A percentile compares a stretch with the other conserved stretches of the same genome.
Evolutionary conservation across 2,797 vertebrate genomes (phyloP).

Genomic region (Pristis pectinata): DNA sequence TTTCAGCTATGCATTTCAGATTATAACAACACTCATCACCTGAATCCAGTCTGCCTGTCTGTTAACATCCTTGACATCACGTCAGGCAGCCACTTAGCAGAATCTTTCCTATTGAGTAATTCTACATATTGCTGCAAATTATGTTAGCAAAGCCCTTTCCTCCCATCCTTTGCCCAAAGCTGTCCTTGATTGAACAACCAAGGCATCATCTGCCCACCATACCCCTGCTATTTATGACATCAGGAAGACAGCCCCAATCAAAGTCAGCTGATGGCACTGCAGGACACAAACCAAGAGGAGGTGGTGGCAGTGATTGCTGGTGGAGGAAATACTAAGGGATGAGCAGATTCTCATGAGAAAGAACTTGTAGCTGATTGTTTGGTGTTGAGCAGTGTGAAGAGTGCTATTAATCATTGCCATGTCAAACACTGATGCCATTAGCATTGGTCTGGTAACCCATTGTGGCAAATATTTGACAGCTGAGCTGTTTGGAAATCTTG

Average conservation of each 20-base stretch:
- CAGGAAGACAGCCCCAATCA: not conserved
- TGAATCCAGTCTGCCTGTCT: not conserved
- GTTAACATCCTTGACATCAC: not conserved
- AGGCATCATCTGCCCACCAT: not conserved
- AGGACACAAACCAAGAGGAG: not conserved
- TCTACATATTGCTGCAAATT: not conserved
- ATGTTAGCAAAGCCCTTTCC: not conserved
- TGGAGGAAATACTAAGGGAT: not conserved
- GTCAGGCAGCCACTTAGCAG: not conserved
- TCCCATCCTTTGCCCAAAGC: not conserved
- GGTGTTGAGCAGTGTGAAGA: not conserved
- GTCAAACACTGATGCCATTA: not conserved
- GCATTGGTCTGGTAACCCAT: not conserved
- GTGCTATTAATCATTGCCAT: not conserved
- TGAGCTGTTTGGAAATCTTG: not conserved
- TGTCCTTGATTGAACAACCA: not conserved
- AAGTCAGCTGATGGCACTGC: not conserved
- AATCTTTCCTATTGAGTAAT: not conserved
- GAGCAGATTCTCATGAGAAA: not conserved
- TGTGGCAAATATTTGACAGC: conserved; percentile 20
- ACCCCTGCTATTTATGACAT: not conserved
- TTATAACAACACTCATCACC: not conserved
- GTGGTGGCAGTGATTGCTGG: no score
- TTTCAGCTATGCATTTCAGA: not conserved
- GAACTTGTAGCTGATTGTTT: not conserved